Conservation (phyloP, 1,140 invertebrate genomes). For the Zaprionus davidi region DNA sequence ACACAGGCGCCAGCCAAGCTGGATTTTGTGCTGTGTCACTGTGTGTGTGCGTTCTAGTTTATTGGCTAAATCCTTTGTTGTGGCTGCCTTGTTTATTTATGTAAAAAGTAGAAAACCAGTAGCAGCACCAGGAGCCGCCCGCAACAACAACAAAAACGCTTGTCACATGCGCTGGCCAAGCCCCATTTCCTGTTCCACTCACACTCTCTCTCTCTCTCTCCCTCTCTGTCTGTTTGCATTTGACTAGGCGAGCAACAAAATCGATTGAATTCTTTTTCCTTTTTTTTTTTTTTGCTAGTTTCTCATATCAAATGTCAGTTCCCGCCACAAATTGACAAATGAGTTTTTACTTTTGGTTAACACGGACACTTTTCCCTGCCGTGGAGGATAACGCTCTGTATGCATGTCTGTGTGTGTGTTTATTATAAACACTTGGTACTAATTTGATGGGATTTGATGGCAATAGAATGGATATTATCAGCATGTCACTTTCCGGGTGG, state of each 20-base stretch:
- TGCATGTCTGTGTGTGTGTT: not conserved
- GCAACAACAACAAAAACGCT: conserved; percentile 23
- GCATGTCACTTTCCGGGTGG: not conserved
- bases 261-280: conserved; percentile 39
- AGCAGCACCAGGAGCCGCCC: not conserved
- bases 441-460: conserved; percentile 36
- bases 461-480: conserved; percentile 14
- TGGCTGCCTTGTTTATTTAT: conserved; percentile 47
- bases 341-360: conserved; percentile 38
- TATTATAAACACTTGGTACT: conserved; percentile 10
- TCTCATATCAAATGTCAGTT: conserved; percentile 47
- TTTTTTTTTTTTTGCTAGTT: conserved; percentile 28
- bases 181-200: not conserved
- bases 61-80: conserved; percentile 72
- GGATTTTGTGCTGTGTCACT: conserved; percentile 26
- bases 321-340: conserved; percentile 42
- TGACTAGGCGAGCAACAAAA: conserved; percentile 39
- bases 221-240: conserved; percentile 39
- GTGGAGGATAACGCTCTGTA: not conserved
- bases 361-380: conserved; percentile 8
- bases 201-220: not conserved
- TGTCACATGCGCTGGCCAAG: conserved; percentile 31
- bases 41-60: conserved; percentile 40
- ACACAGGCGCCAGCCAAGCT: not conserved
- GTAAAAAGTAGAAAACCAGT: conserved; percentile 18